Evolutionary conservation across 2,888 invertebrate species (phyloP).

Genomic region (Erebia ligea): DNA sequence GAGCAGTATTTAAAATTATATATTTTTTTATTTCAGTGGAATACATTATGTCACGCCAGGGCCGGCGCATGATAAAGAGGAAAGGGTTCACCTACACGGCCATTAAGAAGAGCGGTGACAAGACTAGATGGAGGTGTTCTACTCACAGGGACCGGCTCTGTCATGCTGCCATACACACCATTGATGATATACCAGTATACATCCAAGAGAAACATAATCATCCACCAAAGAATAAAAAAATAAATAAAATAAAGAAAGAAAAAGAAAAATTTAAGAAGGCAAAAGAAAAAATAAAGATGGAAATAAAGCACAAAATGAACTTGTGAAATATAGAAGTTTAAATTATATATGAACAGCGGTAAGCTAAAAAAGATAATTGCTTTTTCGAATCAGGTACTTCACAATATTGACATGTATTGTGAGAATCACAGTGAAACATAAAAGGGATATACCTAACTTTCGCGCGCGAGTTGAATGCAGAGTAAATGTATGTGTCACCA

Average conservation of each 20-base stretch:
- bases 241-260: slow-evolving; percentile 43
- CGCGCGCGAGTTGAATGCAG: too few species aligned
- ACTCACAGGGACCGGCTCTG: slow-evolving; percentile 42
- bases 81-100: slow-evolving; percentile 11
- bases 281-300: too few species aligned
- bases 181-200: slow-evolving; percentile 32
- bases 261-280: slow-evolving; percentile 41
- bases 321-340: background rate
- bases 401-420: too few species aligned
- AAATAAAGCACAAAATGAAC: background rate
- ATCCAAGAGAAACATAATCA: slow-evolving; percentile 38
- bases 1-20: background rate
- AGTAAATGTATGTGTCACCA: too few species aligned
- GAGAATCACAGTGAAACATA: too few species aligned
- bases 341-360: too few species aligned
- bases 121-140: slow-evolving; percentile 38
- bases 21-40: slow-evolving; percentile 12
- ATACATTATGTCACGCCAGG: slow-evolving; percentile 8
- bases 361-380: too few species aligned
- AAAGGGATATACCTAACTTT: too few species aligned
- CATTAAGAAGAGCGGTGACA: background rate
- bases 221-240: slow-evolving; percentile 2
- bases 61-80: background rate
- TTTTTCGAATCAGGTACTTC: too few species aligned
- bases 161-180: slow-evolving; percentile 49